Evolutionary conservation across 2,888 invertebrate species (phyloP).

Genomic region (Melieria crassipennis): DNA sequence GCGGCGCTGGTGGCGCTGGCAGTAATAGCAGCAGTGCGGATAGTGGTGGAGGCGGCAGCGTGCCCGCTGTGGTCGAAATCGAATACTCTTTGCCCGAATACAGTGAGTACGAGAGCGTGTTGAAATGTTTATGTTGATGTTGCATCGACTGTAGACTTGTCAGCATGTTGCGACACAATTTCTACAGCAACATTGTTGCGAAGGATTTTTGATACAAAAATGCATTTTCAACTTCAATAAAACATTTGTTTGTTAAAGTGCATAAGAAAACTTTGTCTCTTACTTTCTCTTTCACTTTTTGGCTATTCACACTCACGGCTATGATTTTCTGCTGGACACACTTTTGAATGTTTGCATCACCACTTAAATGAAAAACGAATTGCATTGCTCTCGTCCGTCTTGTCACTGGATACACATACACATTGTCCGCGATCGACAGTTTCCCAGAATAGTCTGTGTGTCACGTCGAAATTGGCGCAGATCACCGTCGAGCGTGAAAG

Average conservation of each 20-base stretch:
- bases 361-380: no score
- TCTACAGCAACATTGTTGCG: not conserved
- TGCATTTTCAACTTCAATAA: no score
- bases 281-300: no score
- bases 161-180: not conserved
- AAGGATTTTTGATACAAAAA: no score
- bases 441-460: conserved; percentile 78
- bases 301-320: no score
- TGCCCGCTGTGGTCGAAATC: conserved; percentile 79
- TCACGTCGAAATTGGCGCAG: conserved; percentile 81
- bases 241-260: no score
- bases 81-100: conserved; percentile 85
- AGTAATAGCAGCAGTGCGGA: not conserved
- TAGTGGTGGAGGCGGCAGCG: conserved; percentile 1
- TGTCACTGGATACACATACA: no score
- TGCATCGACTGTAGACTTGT: not conserved
- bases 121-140: not conserved
- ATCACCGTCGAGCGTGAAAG: conserved; percentile 83
- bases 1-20: conserved; percentile 54
- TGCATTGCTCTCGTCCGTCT: no score
- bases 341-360: no score
- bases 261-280: no score
- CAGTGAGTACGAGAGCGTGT: conserved; percentile 69
- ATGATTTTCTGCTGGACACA: no score
- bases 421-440: conserved; percentile 59